A percentile compares a stretch with the other conserved stretches of the same genome.
phyloP scores from a whole-genome alignment of 2,888 invertebrate genomes.

The Tribolium freemani region DNA sequence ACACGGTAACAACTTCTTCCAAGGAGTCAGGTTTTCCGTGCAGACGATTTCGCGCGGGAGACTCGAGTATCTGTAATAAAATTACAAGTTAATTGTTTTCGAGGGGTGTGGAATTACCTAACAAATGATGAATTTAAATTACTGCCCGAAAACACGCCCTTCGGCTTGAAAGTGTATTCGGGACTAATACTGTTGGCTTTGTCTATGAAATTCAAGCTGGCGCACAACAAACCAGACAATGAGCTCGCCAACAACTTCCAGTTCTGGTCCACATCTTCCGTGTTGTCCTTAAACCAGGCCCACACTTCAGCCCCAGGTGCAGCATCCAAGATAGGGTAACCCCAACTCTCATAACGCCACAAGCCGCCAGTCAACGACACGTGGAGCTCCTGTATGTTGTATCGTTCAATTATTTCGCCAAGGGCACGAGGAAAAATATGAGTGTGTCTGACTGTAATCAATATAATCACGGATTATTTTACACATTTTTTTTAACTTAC shows the following conservation, averaged over 20 bases:
- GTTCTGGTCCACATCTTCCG: conserved; percentile 79
- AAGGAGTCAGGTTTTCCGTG: conserved; percentile 98
- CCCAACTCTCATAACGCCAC: conserved; percentile 96
- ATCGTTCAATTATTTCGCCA: conserved; percentile 87
- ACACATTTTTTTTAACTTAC: conserved; percentile 69
- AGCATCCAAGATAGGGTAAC: conserved; percentile 90
- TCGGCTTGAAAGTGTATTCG: conserved; percentile 85
- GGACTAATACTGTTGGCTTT: conserved; percentile 87
- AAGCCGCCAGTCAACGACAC: conserved; percentile 93
- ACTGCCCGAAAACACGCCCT: conserved; percentile 71
- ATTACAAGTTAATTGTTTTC: neutral
- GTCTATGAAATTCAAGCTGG: conserved; percentile 95
- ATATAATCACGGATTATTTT: conserved; percentile 29
- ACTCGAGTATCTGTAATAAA: conserved; percentile 80
- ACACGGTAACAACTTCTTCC: conserved; percentile 97
- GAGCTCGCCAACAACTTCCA: conserved; percentile 93
- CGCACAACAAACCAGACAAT: conserved; percentile 95
- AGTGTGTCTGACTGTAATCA: conserved; percentile 82
- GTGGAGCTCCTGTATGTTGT: conserved; percentile 91
- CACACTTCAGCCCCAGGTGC: conserved; percentile 95
- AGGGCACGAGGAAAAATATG: conserved; percentile 90
- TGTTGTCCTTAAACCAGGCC: conserved; percentile 88
- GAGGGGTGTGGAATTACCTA: conserved; percentile 44
- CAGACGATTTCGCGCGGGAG: conserved; percentile 97
- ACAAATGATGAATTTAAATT: conserved; percentile 68